phyloP scores from a whole-genome alignment of 2,888 invertebrate genomes.

The Ennomos erosarius region DNA sequence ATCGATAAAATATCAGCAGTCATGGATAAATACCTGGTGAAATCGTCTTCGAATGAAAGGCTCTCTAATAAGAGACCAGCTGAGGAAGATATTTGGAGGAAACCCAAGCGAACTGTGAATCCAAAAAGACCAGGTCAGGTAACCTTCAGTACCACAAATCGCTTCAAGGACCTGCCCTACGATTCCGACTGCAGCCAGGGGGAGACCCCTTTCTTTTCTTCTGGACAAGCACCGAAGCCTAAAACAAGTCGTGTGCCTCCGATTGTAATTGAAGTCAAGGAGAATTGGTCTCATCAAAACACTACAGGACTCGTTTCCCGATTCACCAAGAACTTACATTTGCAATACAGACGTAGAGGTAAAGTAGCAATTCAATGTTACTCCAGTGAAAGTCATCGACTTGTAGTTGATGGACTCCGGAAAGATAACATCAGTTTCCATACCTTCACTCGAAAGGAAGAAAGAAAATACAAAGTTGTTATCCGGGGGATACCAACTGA shows the following conservation, averaged over 20 bases:
- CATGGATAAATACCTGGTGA: too few relatives aligned
- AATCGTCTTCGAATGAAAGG: too few relatives aligned
- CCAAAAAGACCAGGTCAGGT: neutral
- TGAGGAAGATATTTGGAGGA: too few relatives aligned
- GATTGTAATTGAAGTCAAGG: constrained; percentile 8
- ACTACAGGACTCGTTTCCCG: neutral
- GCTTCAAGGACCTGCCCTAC: neutral
- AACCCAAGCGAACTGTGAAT: neutral
- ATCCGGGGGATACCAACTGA: constrained; percentile 5
- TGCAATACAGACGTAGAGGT: too few relatives aligned
- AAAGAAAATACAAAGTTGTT: constrained; percentile 12
- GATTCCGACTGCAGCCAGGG: neutral
- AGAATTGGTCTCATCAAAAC: constrained; percentile 3
- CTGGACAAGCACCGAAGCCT: neutral
- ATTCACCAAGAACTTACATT: too few relatives aligned
- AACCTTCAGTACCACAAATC: neutral
- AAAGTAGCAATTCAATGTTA: too few relatives aligned
- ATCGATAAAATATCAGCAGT: too few relatives aligned
- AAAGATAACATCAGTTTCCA: constrained; percentile 2
- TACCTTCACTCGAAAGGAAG: constrained; percentile 9
- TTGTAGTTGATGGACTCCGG: constrained; percentile 4
- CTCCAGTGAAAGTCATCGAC: too few relatives aligned
- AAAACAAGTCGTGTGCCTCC: constrained; percentile 7
- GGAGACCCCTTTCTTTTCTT: neutral
- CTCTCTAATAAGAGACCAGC: too few relatives aligned